Base-by-base conservation (phyloP, 2,888 invertebrate species). In the Sminthurinus aureus region DNA sequence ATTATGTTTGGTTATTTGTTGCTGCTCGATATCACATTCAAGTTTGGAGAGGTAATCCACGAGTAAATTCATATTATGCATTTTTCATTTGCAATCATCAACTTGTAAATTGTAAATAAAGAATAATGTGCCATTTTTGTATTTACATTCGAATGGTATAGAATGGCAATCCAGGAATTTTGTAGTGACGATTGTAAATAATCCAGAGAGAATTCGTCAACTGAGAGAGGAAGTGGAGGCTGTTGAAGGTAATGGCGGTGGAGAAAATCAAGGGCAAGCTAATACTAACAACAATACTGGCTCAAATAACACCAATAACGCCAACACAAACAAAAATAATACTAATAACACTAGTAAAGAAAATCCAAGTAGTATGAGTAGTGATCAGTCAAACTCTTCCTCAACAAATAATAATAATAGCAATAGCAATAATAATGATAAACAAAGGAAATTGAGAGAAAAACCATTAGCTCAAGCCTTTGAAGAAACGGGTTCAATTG, bases 121-220 rank as follows among this genome's bases (percentile, higher is more conserved):
- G 52, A n/a, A n/a, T n/a, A 52, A 13, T 8, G 52, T 11, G 52
- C 13, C 52, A 11, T 13, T 52, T 58, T 58, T 18, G 58, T 58
- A 6, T 58, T 58, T 58, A 0, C 38, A 58, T 78, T 79, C 52
- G 88, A 88, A 64, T 88, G 88, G 88, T 87, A 81, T 79, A 69
- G 88, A 88, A 64, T 88, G 88, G 88, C 87, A 87, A 75, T 81
- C 82, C 13, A 69, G 88, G 13, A 88, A 88, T 79, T 88, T 83
- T 78, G 84, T 85, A 0, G 88, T 88, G 9, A 87, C 87, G 6
- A 87, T 88, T 50, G 84, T 87, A 13, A 88, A 88, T 4, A 79
- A 80, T 50, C 51, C 82, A 22, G 71, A 71, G 4, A 71, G 71
- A 20, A 67, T 67, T 67, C 67, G 67, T 20, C n/a, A 67, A 67